Base-by-base conservation (phyloP, 2,888 invertebrate genomes). In the Drosophila pullipes region DNA sequence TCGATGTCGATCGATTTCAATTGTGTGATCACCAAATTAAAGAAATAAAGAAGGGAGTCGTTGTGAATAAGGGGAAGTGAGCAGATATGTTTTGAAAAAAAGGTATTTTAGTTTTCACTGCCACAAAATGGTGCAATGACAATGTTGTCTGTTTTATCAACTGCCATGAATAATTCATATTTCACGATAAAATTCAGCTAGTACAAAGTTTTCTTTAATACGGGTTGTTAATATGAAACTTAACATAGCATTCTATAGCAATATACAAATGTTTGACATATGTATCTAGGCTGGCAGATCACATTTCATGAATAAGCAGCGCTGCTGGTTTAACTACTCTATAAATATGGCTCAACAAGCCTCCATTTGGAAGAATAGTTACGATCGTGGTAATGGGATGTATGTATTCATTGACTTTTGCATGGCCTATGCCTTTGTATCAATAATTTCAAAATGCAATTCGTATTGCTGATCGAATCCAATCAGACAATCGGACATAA, bases 401-500 rank as follows among this genome's bases (percentile, higher is more conserved):
- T 18, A 31, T 35, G 2, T 22, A 44, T 57, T 54, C 25, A 35
- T 16, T 33, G 1, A 37, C 16, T 18, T 28, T 33, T 28, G 18
- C 47, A 6, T 11, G 18, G 28, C 10, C 37, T 78, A 74, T 11
- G 65, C 58, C 66, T 88, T 87, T n/a, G 88, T 79, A 74, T 91
- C 89, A 35, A 92, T 84, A 44, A 95, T 91, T 81, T 95, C 95
- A 58, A 95, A 93, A 64, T 94, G 94, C 30, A 95, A 82, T 79
- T 95, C 94, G 73, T 95, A 98, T 91, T 99, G 98, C 92, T 99
- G 99, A 94, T 99, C 99, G 35, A 99, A 94, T 3, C 99, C 99
- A 78, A 99, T 95, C 91, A 99, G 98, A 74, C 97, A 97, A 93
- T 99, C 99, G 55, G 98, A 98, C 94, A 99, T 95, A 62, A 99